Evolutionary conservation across 2,113 vertebrate genomes (phyloP), one percentile per base, ranked within the genome.

Genomic region (Pseudopipra pipra): DNA sequence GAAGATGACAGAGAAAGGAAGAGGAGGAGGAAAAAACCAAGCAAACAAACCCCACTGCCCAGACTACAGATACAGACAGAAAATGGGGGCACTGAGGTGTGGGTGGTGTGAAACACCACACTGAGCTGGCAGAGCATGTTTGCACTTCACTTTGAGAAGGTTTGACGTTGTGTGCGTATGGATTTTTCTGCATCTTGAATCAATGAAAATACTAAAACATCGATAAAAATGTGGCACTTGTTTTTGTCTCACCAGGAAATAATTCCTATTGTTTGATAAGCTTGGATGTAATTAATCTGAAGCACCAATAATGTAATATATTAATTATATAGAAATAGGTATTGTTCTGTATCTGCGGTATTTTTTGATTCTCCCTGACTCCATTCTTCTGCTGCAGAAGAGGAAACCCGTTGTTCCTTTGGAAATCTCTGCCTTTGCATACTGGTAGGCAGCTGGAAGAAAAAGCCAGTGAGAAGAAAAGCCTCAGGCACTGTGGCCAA

Each of bases 401-500:
- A 77, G 70, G 65, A 93, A 93, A 72, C 41, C 73, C 70, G 54
- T 77, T 89, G 61, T 86, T 84, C 49, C 47, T 51, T 85, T 4
- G 6, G 73, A 94, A 93, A 86, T 81, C 79, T 79, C 87, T 79
- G 55, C 33, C 59, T 87, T 67, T 90, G 27, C 28, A 35, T 55
- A 9, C 72, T 75, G 35, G 46, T 56, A 71, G 78, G 67, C 71
- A 90, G 71, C 79, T 81, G 73, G 76, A 91, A 68, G 76, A 86
- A 96, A 88, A 58, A 88, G 14, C 20, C 47, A 87, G 58, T 35
- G 74, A 88, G 85, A 84, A 89, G 85, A 91, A 94, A 93, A 94
- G 52, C 80, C 51, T 94, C 39, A 43, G 87, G 68, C 79, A 31
- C 88, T 90, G 95, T 31, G 67, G 47, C 83, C 83, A 88, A 12